Conservation (phyloP, 2,113 vertebrate genomes). For the Zosterops japonicus region DNA sequence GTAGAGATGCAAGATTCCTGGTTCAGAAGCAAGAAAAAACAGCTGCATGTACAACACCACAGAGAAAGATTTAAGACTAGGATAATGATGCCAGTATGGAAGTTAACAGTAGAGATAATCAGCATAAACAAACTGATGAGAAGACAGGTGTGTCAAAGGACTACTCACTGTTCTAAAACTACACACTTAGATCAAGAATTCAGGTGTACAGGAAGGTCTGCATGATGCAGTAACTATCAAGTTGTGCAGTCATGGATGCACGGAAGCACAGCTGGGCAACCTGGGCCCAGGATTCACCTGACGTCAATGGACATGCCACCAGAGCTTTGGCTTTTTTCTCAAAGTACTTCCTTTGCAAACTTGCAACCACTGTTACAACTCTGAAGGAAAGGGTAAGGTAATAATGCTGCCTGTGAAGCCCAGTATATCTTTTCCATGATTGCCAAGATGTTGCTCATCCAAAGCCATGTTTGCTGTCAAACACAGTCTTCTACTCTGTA, state of each 20-base stretch:
- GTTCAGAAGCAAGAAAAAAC: not conserved
- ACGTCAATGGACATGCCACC: accelerated
- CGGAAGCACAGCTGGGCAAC: not conserved
- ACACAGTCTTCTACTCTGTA: not conserved
- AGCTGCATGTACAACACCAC: not conserved
- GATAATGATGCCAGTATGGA: not conserved
- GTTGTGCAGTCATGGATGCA: not conserved
- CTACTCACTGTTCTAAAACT: not conserved
- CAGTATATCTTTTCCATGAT: not conserved
- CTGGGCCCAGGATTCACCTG: not conserved
- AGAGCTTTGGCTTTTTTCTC: not conserved
- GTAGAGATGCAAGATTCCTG: not conserved
- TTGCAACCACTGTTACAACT: not conserved
- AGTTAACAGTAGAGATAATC: not conserved
- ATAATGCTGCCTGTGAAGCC: not conserved
- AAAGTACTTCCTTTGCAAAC: not conserved
- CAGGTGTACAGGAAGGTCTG: too few relatives aligned
- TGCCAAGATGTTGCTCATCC: not conserved
- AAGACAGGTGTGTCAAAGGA: not conserved
- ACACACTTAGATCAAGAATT: not conserved
- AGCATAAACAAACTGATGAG: not conserved
- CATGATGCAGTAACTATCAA: not conserved
- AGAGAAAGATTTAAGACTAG: not conserved
- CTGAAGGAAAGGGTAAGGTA: not conserved
- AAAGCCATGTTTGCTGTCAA: not conserved